phyloP scores from a whole-genome alignment of 2,797 vertebrate genomes.

The Falco peregrinus region DNA sequence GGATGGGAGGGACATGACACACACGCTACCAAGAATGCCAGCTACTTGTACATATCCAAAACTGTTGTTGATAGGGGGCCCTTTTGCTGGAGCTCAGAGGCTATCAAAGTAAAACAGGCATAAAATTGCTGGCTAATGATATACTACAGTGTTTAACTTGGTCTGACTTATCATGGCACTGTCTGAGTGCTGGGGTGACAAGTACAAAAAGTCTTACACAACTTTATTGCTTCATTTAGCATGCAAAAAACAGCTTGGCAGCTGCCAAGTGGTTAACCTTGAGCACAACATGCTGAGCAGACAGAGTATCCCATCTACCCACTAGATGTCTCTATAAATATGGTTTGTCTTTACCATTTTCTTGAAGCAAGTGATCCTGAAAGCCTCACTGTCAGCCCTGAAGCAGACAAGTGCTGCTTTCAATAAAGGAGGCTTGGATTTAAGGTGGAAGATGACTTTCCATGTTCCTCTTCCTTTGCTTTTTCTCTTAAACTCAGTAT shows the following conservation, averaged over 20 bases:
- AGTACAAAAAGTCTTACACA: neutral
- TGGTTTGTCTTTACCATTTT: neutral
- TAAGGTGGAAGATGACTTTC: neutral
- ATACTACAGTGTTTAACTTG: neutral
- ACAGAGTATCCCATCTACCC: neutral
- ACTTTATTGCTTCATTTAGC: neutral
- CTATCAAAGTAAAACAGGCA: neutral
- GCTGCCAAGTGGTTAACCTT: neutral
- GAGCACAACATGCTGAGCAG: neutral
- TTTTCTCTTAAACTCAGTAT: neutral
- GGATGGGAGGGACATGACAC: too few relatives aligned
- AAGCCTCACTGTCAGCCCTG: neutral
- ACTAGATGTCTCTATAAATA: constrained; percentile 54
- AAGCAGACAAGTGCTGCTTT: neutral
- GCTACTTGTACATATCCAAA: neutral
- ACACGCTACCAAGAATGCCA: neutral
- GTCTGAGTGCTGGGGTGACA: neutral
- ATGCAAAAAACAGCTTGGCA: neutral
- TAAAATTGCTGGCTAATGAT: neutral
- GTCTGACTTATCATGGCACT: neutral
- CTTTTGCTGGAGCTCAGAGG: neutral
- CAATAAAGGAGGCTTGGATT: neutral
- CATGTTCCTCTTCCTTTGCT: accelerated
- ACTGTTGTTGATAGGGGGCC: neutral
- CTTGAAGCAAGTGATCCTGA: neutral